Base-by-base conservation (phyloP, 2,888 invertebrate species). In the Opisthograptis luteolata region DNA sequence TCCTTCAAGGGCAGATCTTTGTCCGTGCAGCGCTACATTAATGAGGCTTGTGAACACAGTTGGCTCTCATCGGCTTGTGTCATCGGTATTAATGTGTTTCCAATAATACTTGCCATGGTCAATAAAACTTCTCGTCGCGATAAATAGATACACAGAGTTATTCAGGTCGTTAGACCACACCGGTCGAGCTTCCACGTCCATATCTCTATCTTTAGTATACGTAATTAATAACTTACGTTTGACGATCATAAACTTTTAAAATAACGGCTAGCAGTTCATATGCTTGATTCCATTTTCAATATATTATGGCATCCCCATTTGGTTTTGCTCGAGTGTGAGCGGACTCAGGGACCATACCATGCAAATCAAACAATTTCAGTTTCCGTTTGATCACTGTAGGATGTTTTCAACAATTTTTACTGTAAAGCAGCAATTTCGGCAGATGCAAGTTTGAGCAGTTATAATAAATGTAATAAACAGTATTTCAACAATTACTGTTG, bases 41-140 rank as follows among this genome's bases (percentile, higher is more conserved):
- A 81, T 75, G 68, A 73, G 73, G 62, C 65, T 76, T 87, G 86
- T 89, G 70, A 84, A 89, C 82, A 89, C 89, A 89, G 88, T 81
- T 89, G 89, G 84, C 80, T 80, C 76, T 83, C 84, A 84, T 86
- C 81, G 81, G 78, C 79, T 81, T 85, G 84, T 89, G 87, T 88
- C 88, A 88, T 88, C 85, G 74, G 81, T 87, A 87, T 87, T 84
- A 86, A 87, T 87, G 85, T 86, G 72, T 78, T 69, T 82, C 79
- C 81, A 81, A 84, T 87, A 84, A 79, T 84, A 84, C 79, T 76
- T 78, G 77, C 76, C 74, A 79, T 76, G 75, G 79, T 81, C 79
- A 82, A 87, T 85, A 82, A 84, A 84, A 83, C 79, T 77, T 79
- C 75, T 76, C 77, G 77, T 77, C 76, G 74, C 74, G 81, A 81